phyloP scores from a whole-genome alignment of 2,888 invertebrate genomes.

The Cantharis rufa region DNA sequence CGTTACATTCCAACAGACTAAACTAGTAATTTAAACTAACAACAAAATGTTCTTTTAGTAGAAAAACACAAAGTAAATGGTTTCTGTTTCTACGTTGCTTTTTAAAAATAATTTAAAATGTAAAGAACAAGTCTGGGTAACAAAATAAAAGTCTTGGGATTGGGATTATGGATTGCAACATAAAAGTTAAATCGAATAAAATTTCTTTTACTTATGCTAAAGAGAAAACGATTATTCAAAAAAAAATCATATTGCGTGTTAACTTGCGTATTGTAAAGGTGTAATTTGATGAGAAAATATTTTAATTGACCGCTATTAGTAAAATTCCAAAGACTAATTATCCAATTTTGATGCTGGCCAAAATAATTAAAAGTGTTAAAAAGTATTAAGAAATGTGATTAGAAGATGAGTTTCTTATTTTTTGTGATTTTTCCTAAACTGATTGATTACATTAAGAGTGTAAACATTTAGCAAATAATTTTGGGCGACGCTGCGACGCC shows the following conservation, averaged over 20 bases:
- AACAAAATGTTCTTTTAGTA: background rate
- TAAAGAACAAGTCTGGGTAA: background rate
- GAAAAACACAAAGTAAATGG: background rate
- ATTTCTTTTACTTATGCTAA: background rate
- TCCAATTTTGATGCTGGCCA: background rate
- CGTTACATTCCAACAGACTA: slow-evolving; percentile 9
- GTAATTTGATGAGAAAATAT: background rate
- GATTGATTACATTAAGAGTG: background rate
- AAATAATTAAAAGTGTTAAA: background rate
- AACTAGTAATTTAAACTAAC: slow-evolving; percentile 8
- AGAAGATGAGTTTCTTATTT: background rate
- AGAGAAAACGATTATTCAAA: background rate
- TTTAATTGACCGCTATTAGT: background rate
- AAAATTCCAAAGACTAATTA: background rate
- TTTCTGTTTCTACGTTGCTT: background rate
- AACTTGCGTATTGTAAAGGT: background rate
- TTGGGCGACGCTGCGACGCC: background rate
- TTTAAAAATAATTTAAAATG: background rate
- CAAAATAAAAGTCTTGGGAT: background rate
- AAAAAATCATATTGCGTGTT: background rate
- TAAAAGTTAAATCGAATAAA: background rate
- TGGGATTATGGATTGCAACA: background rate
- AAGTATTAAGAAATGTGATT: background rate
- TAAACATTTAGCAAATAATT: background rate
- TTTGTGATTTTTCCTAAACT: background rate